Evolutionary conservation across 2,888 invertebrate genomes (phyloP).

Genomic region (Helobdella robusta): DNA sequence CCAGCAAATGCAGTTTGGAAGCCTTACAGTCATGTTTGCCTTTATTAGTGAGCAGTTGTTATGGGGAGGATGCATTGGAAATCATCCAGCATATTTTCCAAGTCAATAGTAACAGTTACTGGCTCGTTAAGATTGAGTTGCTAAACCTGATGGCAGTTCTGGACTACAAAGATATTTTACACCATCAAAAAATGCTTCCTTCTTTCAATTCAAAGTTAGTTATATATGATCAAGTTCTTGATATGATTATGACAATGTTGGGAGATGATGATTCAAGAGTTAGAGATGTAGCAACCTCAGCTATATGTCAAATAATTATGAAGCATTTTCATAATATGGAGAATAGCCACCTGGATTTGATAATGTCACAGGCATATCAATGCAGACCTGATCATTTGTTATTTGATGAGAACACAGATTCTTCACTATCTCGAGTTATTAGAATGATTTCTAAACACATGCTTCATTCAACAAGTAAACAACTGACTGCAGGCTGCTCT

Average conservation of each 20-base stretch:
- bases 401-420: no score
- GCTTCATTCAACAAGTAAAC: no score
- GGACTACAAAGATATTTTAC: conserved; percentile 56
- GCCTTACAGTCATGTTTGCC: conserved; percentile 58
- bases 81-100: conserved; percentile 59
- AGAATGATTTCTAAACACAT: no score
- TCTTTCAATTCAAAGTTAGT: conserved; percentile 30
- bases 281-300: conserved; percentile 61
- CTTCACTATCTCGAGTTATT: no score
- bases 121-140: conserved; percentile 69
- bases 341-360: no score
- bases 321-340: no score
- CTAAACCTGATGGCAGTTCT: conserved; percentile 58
- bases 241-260: conserved; percentile 60
- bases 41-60: conserved; percentile 58
- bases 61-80: conserved; percentile 55
- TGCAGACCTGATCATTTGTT: no score
- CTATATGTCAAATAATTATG: no score
- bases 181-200: conserved; percentile 51
- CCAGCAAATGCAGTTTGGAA: conserved; percentile 63
- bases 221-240: conserved; percentile 56
- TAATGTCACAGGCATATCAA: no score
- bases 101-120: conserved; percentile 67
- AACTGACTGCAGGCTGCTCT: no score
- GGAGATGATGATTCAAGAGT: conserved; percentile 70